Evolutionary conservation across 2,113 vertebrate species (phyloP), one percentile per base, ranked within the genome.

Genomic region (Pseudorectes ferrugineus): DNA sequence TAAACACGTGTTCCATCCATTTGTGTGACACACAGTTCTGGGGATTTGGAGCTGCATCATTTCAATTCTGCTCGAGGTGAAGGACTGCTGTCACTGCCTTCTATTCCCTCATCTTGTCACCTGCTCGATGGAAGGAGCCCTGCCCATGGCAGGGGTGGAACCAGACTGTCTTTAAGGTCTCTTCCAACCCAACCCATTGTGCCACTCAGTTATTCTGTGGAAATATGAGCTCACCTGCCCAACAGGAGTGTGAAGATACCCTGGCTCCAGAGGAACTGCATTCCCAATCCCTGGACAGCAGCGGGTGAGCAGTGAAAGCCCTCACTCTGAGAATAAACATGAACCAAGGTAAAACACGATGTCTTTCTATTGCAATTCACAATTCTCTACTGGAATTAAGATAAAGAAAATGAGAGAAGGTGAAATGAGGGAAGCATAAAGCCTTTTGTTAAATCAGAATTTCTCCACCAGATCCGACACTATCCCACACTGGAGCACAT

Each of bases 1-100:
- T 29, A 4, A 49, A 14, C 0, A 0, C 6, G 6, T 31, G 3
- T 22, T 55, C 45, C 28, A 45, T 2, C 26, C 54, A 3, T 10
- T 9, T 10, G 11, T 6, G 26, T 15, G 40, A 20, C 17, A 16
- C 75, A 36, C 13, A 33, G 14, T 2, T 46, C 78, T 46, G 35
- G 3, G 35, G 5, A 1, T 36, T n/a, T 25, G 21, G 16, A 63
- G 2, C 33, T 6, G 12, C 7, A 10, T 8, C 8, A 4, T 9
- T 20, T 31, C 36, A 35, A 9, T 5, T 14, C 46, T 48, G 38
- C 61, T 1, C 1, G 2, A 24, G 61, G n/a, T 22, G 29, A n/a
- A 74, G 42, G 48, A 36, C 2, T 42, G 59, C 1, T 22, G 59
- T 40, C 38, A 45, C 12, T 10, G 5, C 17, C 19, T 49, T 14